A percentile compares a stretch with the other conserved stretches of the same genome.
Evolutionary conservation across 35 echinoderm and acorn worm genomes (phyloP).

Genomic region (Apostichopus californicus): DNA sequence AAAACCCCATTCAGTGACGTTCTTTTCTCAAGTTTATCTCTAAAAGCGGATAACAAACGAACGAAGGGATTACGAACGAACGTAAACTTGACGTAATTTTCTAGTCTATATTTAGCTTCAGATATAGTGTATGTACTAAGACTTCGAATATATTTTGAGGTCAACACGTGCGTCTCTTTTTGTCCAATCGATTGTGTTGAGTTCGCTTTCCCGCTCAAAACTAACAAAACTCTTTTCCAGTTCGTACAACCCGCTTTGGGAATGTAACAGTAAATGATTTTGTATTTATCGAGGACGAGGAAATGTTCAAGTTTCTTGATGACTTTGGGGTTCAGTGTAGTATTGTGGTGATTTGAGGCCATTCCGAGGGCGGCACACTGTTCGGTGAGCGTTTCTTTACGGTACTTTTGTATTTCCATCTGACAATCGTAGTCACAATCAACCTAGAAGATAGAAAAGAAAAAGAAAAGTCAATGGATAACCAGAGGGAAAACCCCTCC

Average conservation of each 20-base stretch:
- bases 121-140: constrained; percentile 26
- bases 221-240: constrained; percentile 50
- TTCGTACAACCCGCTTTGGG: constrained; percentile 58
- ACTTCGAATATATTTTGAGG: constrained; percentile 39
- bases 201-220: constrained; percentile 27
- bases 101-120: constrained; percentile 39
- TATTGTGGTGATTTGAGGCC: neutral
- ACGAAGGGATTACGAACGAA: constrained; percentile 73
- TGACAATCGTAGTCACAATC: constrained; percentile 43
- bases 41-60: constrained; percentile 69
- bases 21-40: constrained; percentile 61
- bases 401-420: constrained; percentile 33
- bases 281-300: constrained; percentile 34
- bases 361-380: constrained; percentile 48
- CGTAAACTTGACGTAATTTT: constrained; percentile 62
- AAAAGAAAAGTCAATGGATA: neutral
- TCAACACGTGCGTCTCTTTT: constrained; percentile 45
- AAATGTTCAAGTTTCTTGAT: constrained; percentile 28
- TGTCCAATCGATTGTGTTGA: constrained; percentile 32
- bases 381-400: constrained; percentile 7
- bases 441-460: neutral
- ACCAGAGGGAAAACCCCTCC: no score
- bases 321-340: neutral
- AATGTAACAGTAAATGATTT: constrained; percentile 50
- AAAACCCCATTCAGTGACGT: constrained; percentile 12